Evolutionary conservation across 2,888 invertebrate species (phyloP).

Genomic region (Blastobasis adustella): DNA sequence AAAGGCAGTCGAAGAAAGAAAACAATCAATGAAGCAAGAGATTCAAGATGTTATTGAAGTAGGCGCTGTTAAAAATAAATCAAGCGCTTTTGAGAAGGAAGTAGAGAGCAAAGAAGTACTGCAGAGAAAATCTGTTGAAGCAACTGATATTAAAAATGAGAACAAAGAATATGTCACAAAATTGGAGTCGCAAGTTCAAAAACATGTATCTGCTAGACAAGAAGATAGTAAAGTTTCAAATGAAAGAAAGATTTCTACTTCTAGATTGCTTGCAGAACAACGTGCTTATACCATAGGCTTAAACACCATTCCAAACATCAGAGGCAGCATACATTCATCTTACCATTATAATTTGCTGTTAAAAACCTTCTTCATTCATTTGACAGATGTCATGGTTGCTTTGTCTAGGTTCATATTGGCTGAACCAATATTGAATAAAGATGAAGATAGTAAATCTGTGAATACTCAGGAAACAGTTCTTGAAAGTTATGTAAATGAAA

Average conservation of each 20-base stretch:
- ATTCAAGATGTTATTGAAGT: slow-evolving; percentile 26
- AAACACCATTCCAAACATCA: slow-evolving; percentile 56
- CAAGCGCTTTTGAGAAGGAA: slow-evolving; percentile 18
- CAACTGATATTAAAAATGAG: no score
- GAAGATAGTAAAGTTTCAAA: neutral
- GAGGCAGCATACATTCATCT: slow-evolving; percentile 40
- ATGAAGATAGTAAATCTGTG: neutral
- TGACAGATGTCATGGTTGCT: slow-evolving; percentile 66
- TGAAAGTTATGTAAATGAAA: slow-evolving; percentile 14
- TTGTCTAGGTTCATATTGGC: slow-evolving; percentile 51
- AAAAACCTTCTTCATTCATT: slow-evolving; percentile 60
- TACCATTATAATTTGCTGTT: slow-evolving; percentile 49
- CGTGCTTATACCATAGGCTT: slow-evolving; percentile 46
- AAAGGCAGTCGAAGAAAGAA: slow-evolving; percentile 21
- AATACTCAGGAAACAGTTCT: no score
- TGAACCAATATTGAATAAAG: slow-evolving; percentile 32
- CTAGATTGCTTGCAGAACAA: slow-evolving; percentile 34
- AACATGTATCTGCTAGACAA: neutral
- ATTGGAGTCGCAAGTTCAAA: neutral
- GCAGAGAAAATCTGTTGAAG: neutral
- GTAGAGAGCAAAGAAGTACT: slow-evolving; percentile 1
- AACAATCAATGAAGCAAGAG: slow-evolving; percentile 22
- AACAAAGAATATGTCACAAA: neutral
- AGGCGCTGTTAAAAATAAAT: slow-evolving; percentile 26
- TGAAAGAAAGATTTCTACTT: slow-evolving; percentile 14